Base-by-base conservation (phyloP, 2,888 invertebrate genomes). In the Cataglyphis albicans region DNA sequence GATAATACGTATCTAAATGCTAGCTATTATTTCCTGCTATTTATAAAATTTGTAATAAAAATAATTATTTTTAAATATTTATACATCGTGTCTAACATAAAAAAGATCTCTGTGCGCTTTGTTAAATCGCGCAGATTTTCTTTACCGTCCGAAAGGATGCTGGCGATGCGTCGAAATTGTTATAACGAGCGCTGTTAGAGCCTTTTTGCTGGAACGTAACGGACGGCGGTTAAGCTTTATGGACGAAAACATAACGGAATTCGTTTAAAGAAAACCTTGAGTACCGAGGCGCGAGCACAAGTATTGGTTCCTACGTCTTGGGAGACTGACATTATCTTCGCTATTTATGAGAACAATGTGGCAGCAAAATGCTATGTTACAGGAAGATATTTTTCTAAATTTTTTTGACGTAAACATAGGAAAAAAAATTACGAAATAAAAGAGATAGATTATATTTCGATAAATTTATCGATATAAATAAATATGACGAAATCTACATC, bases 181-280 rank as follows among this genome's bases (percentile, higher is more conserved):
- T 75, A 64, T 73, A 83, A 88, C 70, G 61, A 86, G 84, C 41
- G 74, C 81, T 82, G 83, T 88, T 83, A 81, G 80, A 64, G 57
- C 70, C 78, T 63, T 18, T 57, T 67, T 61, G 67, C 25, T 32
- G 72, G 80, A 83, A 88, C 84, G 52, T 86, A 87, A 87, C 86
- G 83, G 78, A 80, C 57, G 75, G 81, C 83, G 83, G 81, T 87
- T 86, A 83, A 84, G 83, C 80, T 89, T 89, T 89, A 86, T 81
- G 80, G 68, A 83, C 82, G 83, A 86, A 83, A 86, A 83, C 82
- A 73, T 89, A 89, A 89, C 89, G 89, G 89, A 82, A 88, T 86
- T 78, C 48, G 44, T 44, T 61, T 80, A 65, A 85, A 76, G 82
- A 70, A 61, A 70, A 73, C 68, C 67, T 76, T 81, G 72, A 67